These are phyloP conservation scores for Halisarca cf. caerulea DNA, from an alignment of 37 sponge, comb jelly and placozoan genomes.

Conservation along the genomic window DNA sequence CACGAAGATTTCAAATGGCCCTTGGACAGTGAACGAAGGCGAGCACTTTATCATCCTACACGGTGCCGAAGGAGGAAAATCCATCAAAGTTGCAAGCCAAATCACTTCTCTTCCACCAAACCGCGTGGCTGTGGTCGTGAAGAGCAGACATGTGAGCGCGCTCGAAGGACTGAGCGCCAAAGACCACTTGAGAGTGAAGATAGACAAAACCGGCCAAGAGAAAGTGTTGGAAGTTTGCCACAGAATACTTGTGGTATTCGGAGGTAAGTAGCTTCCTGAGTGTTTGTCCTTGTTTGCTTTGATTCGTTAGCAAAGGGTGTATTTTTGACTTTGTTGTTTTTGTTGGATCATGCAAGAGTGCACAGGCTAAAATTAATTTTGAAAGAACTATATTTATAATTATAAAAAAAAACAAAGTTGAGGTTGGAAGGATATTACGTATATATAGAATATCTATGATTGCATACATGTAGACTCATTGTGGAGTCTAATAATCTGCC, in stretches of 20 bases:
- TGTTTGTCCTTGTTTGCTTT: no score
- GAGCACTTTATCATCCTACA: conserved; percentile 7
- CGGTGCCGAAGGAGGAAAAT: not conserved
- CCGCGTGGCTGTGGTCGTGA: conserved; percentile 2
- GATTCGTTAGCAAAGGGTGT: no score
- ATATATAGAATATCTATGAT: no score
- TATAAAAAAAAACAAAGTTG: no score
- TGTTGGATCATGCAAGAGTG: no score
- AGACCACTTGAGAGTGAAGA: conserved; percentile 6
- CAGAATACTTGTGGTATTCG: not conserved
- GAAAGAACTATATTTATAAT: no score
- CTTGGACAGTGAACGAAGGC: conserved; percentile 4
- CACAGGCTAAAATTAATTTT: no score
- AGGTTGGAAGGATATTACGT: no score
- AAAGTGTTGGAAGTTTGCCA: not conserved
- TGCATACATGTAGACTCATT: no score
- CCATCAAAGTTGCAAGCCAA: not conserved
- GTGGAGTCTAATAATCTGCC: no score
- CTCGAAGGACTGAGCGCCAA: not conserved
- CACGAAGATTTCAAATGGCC: not conserved
- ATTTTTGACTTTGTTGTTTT: no score
- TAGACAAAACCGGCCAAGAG: not conserved
- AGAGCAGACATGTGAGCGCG: not conserved
- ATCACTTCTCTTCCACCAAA: not conserved
- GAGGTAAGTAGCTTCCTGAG: conserved; percentile 19